These are phyloP conservation scores for Cerastis leucographa DNA, from an alignment of 2,888 invertebrate species.

Conservation along the genomic window DNA sequence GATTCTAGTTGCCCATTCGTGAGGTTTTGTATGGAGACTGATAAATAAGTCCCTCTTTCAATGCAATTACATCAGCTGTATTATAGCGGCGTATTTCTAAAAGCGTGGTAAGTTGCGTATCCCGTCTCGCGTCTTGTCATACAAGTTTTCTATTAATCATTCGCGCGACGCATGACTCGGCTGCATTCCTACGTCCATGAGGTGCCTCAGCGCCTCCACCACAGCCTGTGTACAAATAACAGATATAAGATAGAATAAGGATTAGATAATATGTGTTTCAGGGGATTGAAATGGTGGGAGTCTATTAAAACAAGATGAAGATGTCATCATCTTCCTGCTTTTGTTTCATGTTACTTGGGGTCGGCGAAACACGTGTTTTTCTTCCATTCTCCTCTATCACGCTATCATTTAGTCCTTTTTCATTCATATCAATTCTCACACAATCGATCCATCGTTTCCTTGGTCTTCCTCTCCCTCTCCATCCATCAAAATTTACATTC, in stretches of 20 bases:
- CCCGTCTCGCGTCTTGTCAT: conserved; percentile 65
- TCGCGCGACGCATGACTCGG: conserved; percentile 71
- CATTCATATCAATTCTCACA: too few relatives aligned
- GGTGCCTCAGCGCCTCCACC: conserved; percentile 64
- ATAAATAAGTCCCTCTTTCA: neutral
- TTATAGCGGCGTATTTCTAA: conserved; percentile 51
- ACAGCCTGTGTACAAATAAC: conserved; percentile 54
- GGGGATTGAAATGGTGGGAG: neutral
- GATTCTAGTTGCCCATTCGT: neutral
- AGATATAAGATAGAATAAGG: conserved; percentile 23
- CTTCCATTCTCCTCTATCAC: too few relatives aligned
- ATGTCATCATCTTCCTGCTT: too few relatives aligned
- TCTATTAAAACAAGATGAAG: neutral
- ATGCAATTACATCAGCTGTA: conserved; percentile 55
- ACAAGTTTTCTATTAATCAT: conserved; percentile 83
- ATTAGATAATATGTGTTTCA: conserved; percentile 26
- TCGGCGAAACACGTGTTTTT: too few relatives aligned
- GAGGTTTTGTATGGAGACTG: neutral
- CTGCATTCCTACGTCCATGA: conserved; percentile 81
- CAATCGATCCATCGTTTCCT: neutral
- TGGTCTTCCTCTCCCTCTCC: too few relatives aligned
- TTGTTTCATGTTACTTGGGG: too few relatives aligned
- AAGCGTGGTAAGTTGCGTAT: conserved; percentile 59
- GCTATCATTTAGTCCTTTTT: too few relatives aligned
- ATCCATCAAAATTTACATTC: too few relatives aligned